Conservation (phyloP, 35 echinoderm and acorn worm genomes). For the Eucidaris tribuloides region DNA sequence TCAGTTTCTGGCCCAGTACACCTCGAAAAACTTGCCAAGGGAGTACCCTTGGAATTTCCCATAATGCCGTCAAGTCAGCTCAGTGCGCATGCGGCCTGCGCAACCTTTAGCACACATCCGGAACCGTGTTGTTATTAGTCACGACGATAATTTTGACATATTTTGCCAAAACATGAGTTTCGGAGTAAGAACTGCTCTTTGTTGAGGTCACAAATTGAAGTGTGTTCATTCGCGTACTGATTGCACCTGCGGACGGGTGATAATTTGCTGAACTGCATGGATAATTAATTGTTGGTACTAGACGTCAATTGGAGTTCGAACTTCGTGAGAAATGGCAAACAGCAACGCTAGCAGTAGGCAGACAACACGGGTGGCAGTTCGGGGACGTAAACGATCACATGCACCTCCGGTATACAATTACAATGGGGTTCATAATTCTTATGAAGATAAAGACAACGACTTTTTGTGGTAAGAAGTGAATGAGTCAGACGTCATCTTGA, state of each 20-base stretch:
- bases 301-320: no score
- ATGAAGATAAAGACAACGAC: constrained; percentile 99
- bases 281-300: no score
- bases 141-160: constrained; percentile 6
- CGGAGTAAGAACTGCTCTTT: neutral
- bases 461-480: constrained; percentile 85
- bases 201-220: neutral
- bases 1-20: no score
- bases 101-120: constrained; percentile 26
- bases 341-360: constrained; percentile 30
- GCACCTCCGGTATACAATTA: constrained; percentile 82
- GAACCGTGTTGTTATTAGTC: constrained; percentile 25
- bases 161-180: constrained; percentile 34
- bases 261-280: neutral
- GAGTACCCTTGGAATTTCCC: constrained; percentile 32
- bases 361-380: constrained; percentile 35
- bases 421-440: constrained; percentile 96
- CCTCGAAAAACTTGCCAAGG: neutral
- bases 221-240: neutral
- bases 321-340: constrained; percentile 44
- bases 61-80: neutral
- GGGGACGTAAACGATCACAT: constrained; percentile 67
- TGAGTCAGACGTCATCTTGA: no score
- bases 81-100: constrained; percentile 4
- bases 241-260: neutral